Evolutionary conservation across 2,888 invertebrate genomes (phyloP), one percentile per base, ranked within the genome.

Genomic region (Drosophila crucigera): DNA sequence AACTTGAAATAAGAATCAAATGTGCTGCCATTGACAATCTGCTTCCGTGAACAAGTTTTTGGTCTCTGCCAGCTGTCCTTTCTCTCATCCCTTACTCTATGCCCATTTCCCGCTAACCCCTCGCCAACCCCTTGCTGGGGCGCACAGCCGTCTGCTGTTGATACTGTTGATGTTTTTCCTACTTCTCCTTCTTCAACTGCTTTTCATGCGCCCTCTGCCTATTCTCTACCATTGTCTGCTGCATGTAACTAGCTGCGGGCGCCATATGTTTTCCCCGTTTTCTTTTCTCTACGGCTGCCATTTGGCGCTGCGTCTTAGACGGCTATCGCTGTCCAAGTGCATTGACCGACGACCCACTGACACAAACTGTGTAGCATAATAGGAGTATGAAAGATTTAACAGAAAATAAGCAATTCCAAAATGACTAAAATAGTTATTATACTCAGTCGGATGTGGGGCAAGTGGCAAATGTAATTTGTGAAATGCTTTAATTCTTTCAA

Each of bases 321-420:
- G 59, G 37, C 55, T 52, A 54, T 41, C 49, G 16, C 35, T 62
- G 68, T 64, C 64, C 71, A 54, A 70, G 88, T 84, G 71, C 85
- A 84, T 81, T 84, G 85, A 87, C 83, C 73, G 76, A 56, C 70
- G 76, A 72, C 81, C 84, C 76, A 85, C 83, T 87, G 77, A 85
- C 78, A 70, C 53, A 59, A 43, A 73, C 70, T 50, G 63, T 47
- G 33, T 7, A 16, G 25, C 53, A 54, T 47, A 49, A n/a, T 28
- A 16, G 33, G n/a, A 61, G 58, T 22, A n/a, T 55, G 39, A 6
- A 31, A 33, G 19, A 33, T 3, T 22, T 35, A 25, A 39, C 22
- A 10, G 10, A 49, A 59, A 39, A 19, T 22, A 41, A 41, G 22
- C 28, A 30, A 11, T 65, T 43, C n/a, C 59, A 55, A 72, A 65